Percentiles rank a stretch among this genome's conserved stretches.
phyloP scores from a whole-genome alignment of 2,113 vertebrate genomes.

The Raja brachyura region DNA sequence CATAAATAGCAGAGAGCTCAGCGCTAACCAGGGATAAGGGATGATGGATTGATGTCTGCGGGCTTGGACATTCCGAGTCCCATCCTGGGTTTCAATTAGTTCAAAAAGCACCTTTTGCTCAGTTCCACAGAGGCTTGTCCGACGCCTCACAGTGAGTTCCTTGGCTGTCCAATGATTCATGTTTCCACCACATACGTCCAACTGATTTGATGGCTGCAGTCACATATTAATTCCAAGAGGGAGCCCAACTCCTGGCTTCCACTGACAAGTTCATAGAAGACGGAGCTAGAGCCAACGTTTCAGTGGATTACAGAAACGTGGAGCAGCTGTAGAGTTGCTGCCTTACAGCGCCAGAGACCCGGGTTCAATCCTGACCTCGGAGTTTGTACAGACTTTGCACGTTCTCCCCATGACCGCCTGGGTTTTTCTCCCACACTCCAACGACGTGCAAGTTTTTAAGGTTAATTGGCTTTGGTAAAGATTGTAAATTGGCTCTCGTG shows the following conservation, averaged over 20 bases:
- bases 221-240: background rate
- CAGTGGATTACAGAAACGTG: too few relatives aligned
- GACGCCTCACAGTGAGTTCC: background rate
- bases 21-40: background rate
- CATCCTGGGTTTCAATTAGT: conserved; percentile 30
- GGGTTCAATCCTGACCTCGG: too few relatives aligned
- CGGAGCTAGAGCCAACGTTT: background rate
- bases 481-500: too few relatives aligned
- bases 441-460: too few relatives aligned
- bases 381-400: too few relatives aligned
- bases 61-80: background rate
- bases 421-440: too few relatives aligned
- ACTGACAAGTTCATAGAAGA: conserved; percentile 6
- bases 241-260: background rate
- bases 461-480: too few relatives aligned
- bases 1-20: background rate
- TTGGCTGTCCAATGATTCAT: conserved; percentile 17
- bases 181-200: background rate
- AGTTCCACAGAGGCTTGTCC: conserved; percentile 2
- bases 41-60: background rate
- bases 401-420: too few relatives aligned
- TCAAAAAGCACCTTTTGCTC: conserved; percentile 14
- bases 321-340: too few relatives aligned
- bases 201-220: background rate
- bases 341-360: too few relatives aligned